Conservation (phyloP, 2,113 vertebrate species). For the Eretmochelys imbricata region DNA sequence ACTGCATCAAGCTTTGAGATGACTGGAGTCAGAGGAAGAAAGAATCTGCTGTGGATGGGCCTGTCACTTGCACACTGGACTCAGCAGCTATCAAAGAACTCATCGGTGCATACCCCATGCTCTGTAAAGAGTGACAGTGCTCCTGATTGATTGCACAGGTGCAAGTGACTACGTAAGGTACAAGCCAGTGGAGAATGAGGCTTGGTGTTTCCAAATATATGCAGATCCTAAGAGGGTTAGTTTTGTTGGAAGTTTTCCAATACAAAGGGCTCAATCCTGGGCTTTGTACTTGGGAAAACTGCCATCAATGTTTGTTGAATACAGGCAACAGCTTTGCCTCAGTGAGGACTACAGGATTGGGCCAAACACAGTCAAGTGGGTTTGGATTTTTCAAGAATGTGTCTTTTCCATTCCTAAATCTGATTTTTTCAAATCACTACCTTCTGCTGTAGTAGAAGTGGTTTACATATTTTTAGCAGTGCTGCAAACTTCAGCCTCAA, state of each 20-base stretch:
- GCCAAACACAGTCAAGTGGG: neutral
- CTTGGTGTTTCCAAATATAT: slow-evolving; percentile 9
- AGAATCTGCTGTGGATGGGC: neutral
- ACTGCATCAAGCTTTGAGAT: neutral
- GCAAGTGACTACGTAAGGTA: neutral
- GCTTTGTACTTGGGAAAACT: slow-evolving; percentile 22
- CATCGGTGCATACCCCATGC: too few species aligned
- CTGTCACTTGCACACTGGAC: too few species aligned
- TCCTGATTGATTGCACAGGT: neutral
- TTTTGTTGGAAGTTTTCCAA: slow-evolving; percentile 36
- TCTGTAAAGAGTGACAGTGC: too few species aligned
- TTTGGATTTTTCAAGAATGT: slow-evolving; percentile 37
- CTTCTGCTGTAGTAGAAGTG: slow-evolving; percentile 5
- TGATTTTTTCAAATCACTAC: slow-evolving; percentile 9
- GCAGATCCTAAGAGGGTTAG: neutral
- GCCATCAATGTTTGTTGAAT: neutral
- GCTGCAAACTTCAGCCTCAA: slow-evolving; percentile 22
- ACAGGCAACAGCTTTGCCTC: neutral
- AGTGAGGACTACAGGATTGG: neutral
- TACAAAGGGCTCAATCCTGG: slow-evolving; percentile 36
- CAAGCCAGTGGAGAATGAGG: neutral
- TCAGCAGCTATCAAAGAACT: too few species aligned
- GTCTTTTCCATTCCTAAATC: slow-evolving; percentile 15
- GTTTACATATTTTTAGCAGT: slow-evolving; percentile 45
- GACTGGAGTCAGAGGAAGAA: neutral